These are phyloP conservation scores for Hermodice carunculata DNA, from an alignment of 2,888 invertebrate genomes.

Conservation along the genomic window DNA sequence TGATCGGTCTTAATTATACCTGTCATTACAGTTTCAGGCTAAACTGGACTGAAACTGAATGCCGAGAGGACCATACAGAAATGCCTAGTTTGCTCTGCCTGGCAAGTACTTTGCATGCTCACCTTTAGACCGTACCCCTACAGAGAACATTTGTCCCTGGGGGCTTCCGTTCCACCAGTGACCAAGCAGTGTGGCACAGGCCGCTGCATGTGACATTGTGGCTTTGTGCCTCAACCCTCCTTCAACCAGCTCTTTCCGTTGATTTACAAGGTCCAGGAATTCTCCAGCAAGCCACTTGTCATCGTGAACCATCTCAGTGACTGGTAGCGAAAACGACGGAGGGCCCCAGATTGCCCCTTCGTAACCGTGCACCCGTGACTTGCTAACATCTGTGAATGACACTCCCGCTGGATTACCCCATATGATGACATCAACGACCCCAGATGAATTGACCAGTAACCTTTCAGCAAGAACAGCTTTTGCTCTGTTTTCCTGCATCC, in stretches of 20 bases:
- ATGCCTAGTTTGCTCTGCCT: too few relatives aligned
- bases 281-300: conserved; percentile 63
- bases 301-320: conserved; percentile 61
- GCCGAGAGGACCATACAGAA: too few relatives aligned
- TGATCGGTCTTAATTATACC: too few relatives aligned
- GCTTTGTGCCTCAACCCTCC: background rate
- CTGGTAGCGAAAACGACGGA: conserved; percentile 59
- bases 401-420: conserved; percentile 64
- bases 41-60: too few relatives aligned
- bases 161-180: conserved; percentile 64
- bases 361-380: conserved; percentile 57
- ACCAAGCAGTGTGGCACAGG: conserved; percentile 51
- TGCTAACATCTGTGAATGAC: conserved; percentile 33
- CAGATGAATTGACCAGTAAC: conserved; percentile 59
- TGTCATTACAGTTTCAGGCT: too few relatives aligned
- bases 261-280: conserved; percentile 48
- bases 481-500: conserved; percentile 61
- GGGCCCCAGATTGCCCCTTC: conserved; percentile 68
- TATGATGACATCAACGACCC: conserved; percentile 62
- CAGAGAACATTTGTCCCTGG: conserved; percentile 60
- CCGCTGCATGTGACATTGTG: conserved; percentile 48
- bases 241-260: conserved; percentile 33
- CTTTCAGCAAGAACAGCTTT: conserved; percentile 60
- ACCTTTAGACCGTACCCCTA: conserved; percentile 64
- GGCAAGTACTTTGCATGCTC: too few relatives aligned